Percentiles rank a stretch among this genome's conserved stretches.
phyloP scores from a whole-genome alignment of 37 sponge, comb jelly and placozoan genomes.

The Halichondria panicea region DNA sequence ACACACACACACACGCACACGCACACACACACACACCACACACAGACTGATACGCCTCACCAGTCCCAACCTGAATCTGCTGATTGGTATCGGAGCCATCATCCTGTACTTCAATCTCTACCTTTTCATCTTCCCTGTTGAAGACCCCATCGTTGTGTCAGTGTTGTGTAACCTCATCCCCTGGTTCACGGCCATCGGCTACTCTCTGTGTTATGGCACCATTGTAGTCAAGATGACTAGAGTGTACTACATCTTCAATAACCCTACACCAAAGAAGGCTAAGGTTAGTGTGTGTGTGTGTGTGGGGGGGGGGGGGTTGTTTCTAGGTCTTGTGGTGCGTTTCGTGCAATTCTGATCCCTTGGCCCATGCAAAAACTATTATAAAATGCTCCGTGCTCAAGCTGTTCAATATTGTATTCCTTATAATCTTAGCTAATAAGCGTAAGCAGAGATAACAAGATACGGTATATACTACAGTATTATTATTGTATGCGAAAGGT shows the following conservation, averaged over 20 bases:
- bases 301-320: too few relatives aligned
- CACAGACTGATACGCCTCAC: slow-evolving; percentile 31
- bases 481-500: too few relatives aligned
- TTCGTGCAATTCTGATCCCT: too few relatives aligned
- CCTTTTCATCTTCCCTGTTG: slow-evolving; percentile 14
- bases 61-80: slow-evolving; percentile 46
- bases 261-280: slow-evolving; percentile 32
- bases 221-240: slow-evolving; percentile 57
- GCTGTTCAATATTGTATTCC: neutral
- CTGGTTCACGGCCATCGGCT: slow-evolving; percentile 51
- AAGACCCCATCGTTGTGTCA: neutral
- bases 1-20: too few relatives aligned
- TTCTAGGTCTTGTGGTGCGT: too few relatives aligned
- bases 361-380: too few relatives aligned
- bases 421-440: neutral
- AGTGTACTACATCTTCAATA: slow-evolving; percentile 56
- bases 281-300: neutral
- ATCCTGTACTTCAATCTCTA: slow-evolving; percentile 35
- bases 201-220: slow-evolving; percentile 61
- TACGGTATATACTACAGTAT: too few relatives aligned
- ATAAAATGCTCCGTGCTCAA: too few relatives aligned
- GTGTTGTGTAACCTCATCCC: slow-evolving; percentile 50
- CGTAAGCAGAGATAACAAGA: neutral
- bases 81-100: slow-evolving; percentile 48
- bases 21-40: too few relatives aligned